These are phyloP conservation scores for Tragelaphus oryx DNA, from an alignment of 2,797 vertebrate species.

Conservation along the genomic window DNA sequence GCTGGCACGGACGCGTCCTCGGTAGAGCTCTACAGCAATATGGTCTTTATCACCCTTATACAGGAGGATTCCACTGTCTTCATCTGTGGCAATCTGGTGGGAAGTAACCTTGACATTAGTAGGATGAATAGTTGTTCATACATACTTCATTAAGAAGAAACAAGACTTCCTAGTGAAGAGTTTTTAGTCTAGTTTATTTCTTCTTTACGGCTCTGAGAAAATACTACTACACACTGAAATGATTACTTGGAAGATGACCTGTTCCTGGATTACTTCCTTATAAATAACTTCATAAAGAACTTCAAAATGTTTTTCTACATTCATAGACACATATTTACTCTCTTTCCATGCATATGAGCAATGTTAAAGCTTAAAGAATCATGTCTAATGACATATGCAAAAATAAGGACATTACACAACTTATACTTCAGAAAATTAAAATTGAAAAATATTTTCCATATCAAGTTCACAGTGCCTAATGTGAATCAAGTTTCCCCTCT, in stretches of 20 bases:
- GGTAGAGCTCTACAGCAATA: constrained; percentile 94
- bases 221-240: neutral
- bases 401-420: constrained; percentile 76
- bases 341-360: constrained; percentile 80
- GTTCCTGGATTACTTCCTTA: neutral
- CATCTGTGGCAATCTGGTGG: constrained; percentile 93
- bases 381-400: constrained; percentile 70
- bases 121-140: neutral
- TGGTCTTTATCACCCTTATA: constrained; percentile 96
- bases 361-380: constrained; percentile 78
- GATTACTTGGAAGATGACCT: neutral
- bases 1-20: constrained; percentile 95
- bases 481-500: constrained; percentile 58
- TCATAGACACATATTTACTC: constrained; percentile 78
- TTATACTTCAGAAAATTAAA: constrained; percentile 77
- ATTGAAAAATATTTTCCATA: constrained; percentile 75
- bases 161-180: neutral
- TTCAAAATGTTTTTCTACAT: constrained; percentile 40
- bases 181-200: neutral
- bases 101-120: constrained; percentile 55
- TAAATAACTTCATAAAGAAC: neutral
- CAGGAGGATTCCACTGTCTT: constrained; percentile 95
- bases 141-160: neutral
- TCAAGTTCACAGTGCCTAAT: constrained; percentile 79
- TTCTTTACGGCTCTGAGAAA: neutral